Base-by-base conservation (phyloP, 2,113 vertebrate species). In the Beaufortia kweichowensis region DNA sequence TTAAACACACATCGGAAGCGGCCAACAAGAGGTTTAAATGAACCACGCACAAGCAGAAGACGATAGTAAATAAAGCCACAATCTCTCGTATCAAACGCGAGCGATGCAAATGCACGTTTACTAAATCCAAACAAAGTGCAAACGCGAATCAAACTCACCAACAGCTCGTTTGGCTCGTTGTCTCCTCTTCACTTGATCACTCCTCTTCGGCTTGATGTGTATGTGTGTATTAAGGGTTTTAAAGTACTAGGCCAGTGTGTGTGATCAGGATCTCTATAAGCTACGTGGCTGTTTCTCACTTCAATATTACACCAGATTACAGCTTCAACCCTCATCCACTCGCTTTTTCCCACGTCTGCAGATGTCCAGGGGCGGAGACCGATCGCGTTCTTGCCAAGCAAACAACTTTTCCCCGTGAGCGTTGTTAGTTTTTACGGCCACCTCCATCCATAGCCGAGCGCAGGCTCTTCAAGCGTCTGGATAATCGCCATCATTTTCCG, bases 401-500 rank as follows among this genome's bases (percentile, higher is more conserved):
- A 50, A 43, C 61, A 72, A 57, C 67, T 11, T 56, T 57, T 24
- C 43, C 60, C 50, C 43, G 46, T 26, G 50, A 57, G 31, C 57
- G 75, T 66, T 64, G 14, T 65, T 63, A 61, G 56, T 73, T 66
- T 76, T 75, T 35, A 41, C 41, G 43, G 35, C 78, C 81, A 26
- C 76, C 77, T 70, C 75, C 71, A 56, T 63, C 79, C 63, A 66
- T 17, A 9, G n/a, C 48, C n/a, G 63, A 71, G 65, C 78, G 1
- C 64, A 76, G 59, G 53, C 77, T 83, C 80, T 79, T 83, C 80
- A 75, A 79, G 75, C 59, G 4, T 82, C 76, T 82, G 79, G 79
- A 82, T 69, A 70, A 62, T 61, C 85, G 83, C 85, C 85, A 84
- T 86, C 79, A 69, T 74, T 78, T 72, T 76, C 61, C 69, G 59